Evolutionary conservation across 2,797 vertebrate genomes (phyloP), one percentile per base, ranked within the genome.

Genomic region (Diglossa cyanea): DNA sequence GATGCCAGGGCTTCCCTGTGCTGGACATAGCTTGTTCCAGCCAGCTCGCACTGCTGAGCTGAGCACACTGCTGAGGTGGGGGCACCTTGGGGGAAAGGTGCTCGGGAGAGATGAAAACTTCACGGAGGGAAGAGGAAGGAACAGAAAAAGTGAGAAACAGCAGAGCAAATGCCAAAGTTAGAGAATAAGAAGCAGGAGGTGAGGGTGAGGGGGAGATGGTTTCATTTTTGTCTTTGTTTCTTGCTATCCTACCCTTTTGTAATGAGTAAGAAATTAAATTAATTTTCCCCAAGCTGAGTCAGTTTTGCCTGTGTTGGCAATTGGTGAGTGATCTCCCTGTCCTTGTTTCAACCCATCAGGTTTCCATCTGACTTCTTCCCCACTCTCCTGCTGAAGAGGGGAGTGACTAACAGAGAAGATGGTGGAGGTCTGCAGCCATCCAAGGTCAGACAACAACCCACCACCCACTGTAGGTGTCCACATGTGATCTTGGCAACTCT

Each of bases 11-110:
- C n/a, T 39, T 55, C 13, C 16, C 33, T 7, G 23, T 74, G 40
- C 31, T 57, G 63, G 20, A 21, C n/a, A 39, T 11, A 9, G 1
- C 23, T 28, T 12, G 7, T 37, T 57, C 57, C 44, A 76, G 25
- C 12, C 51, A 51, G 44, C 39, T 58, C 20, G 31, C 25, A 20
- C 35, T 50, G 63, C 76, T 47, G 14, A 33, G 37, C 19, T 70
- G 6, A 39, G 44, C n/a, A 40, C 1, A 1, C 24, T 54, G 37
- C 33, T n/a, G 3, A 15, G 2, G 4, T 23, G 20, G 30, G 10
- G 23, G 8, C 1, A 4, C 2, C 35, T 31, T 1, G 2, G 16
- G 37, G n/a, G 4, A 70, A 78, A n/a, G 1, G 2, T 10, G 6
- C 55, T 28, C 45, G n/a, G 37, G 24, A 61, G 18, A 50, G n/a